phyloP scores from a whole-genome alignment of 1,140 invertebrate species.

The Orussus abietinus region DNA sequence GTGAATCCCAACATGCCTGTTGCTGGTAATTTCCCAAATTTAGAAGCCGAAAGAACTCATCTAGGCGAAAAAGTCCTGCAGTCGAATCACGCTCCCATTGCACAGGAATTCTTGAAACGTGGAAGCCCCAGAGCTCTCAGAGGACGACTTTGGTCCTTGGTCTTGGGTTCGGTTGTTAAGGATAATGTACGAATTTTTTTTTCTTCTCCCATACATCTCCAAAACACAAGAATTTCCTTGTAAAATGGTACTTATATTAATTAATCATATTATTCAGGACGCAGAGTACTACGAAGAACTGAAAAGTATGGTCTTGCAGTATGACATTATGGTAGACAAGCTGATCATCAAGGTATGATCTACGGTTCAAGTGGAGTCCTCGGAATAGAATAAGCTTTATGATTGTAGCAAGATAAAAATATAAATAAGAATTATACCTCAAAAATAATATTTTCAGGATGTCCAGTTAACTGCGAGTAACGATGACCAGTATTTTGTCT shows the following conservation, averaged over 20 bases:
- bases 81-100: conserved; percentile 68
- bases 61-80: conserved; percentile 65
- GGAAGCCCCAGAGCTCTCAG: conserved; percentile 77
- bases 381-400: conserved; percentile 2
- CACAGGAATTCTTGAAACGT: conserved; percentile 81
- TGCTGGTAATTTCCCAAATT: conserved; percentile 54
- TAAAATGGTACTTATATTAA: conserved; percentile 14
- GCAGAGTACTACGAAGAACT: conserved; percentile 76
- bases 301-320: conserved; percentile 78
- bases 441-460: conserved; percentile 58
- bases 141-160: conserved; percentile 75
- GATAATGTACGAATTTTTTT: conserved; percentile 52
- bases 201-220: conserved; percentile 6
- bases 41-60: conserved; percentile 65
- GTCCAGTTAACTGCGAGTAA: conserved; percentile 93
- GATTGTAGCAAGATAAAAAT: too few species aligned
- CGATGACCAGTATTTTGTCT: conserved; percentile 97
- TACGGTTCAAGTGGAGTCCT: too few species aligned
- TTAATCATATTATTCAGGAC: conserved; percentile 64
- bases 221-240: conserved; percentile 11
- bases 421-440: background rate
- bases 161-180: conserved; percentile 72
- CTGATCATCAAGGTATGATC: conserved; percentile 78
- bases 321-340: conserved; percentile 90
- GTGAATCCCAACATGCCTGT: conserved; percentile 60